Conservation (phyloP, 2,797 vertebrate genomes). For the Sebastolobus alascanus region DNA sequence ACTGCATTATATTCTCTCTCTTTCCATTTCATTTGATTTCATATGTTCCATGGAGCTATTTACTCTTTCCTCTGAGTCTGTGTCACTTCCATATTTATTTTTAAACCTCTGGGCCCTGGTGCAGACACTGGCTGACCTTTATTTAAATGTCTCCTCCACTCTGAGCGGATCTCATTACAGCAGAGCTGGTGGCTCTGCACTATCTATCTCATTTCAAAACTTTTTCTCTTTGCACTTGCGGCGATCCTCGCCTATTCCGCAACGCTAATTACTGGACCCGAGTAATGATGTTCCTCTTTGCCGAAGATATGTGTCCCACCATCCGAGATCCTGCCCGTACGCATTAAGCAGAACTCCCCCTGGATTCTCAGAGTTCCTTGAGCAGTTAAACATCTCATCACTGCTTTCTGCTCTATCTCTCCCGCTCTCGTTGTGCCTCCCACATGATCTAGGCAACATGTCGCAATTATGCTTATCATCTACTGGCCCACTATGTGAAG, state of each 20-base stretch:
- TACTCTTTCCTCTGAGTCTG: conserved; percentile 81
- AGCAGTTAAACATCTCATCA: conserved; percentile 65
- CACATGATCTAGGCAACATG: conserved; percentile 49
- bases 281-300: conserved; percentile 80
- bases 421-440: conserved; percentile 44
- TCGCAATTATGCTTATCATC: conserved; percentile 58
- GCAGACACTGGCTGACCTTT: conserved; percentile 87
- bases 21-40: conserved; percentile 84
- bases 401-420: conserved; percentile 51
- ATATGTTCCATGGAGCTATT: conserved; percentile 83
- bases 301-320: conserved; percentile 65
- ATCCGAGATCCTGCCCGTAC: conserved; percentile 59
- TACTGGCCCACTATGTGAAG: conserved; percentile 36
- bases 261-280: conserved; percentile 77
- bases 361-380: conserved; percentile 63
- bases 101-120: conserved; percentile 83
- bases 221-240: conserved; percentile 73
- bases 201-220: conserved; percentile 79
- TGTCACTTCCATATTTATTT: conserved; percentile 86
- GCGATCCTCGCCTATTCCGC: conserved; percentile 71
- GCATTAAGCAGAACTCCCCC: conserved; percentile 66
- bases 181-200: conserved; percentile 80
- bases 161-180: conserved; percentile 87
- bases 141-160: conserved; percentile 88
- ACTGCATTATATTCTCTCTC: conserved; percentile 76